These are phyloP conservation scores for Diabrotica virgifera DNA, from an alignment of 1,140 invertebrate species.

Conservation along the genomic window DNA sequence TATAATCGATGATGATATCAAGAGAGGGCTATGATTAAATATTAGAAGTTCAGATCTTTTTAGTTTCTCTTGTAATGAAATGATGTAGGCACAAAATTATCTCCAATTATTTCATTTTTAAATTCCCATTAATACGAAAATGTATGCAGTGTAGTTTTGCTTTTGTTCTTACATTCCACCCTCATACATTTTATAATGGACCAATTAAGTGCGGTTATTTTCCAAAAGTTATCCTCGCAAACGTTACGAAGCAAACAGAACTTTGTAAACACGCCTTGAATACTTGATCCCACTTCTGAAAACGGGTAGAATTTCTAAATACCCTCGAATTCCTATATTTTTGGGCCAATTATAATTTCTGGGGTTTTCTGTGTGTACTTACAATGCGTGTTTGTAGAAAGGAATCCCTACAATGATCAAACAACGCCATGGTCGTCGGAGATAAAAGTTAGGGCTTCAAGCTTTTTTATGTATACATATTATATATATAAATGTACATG, in stretches of 20 bases:
- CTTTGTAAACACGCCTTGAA: conserved; percentile 2
- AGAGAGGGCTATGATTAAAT: too few species aligned
- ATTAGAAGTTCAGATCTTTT: too few species aligned
- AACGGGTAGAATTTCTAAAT: conserved; percentile 8
- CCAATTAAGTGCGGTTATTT: conserved; percentile 2
- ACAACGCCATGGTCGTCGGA: neutral
- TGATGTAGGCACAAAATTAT: too few species aligned
- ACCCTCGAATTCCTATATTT: neutral
- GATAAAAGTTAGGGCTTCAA: too few species aligned
- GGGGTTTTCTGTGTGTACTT: neutral
- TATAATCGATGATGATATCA: too few species aligned
- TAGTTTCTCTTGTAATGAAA: too few species aligned
- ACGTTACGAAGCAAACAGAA: neutral
- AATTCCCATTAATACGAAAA: too few species aligned
- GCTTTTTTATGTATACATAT: too few species aligned
- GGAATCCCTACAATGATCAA: conserved; percentile 6
- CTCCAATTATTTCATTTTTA: too few species aligned
- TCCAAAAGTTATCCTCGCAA: neutral
- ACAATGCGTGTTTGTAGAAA: neutral
- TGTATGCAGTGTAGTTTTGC: too few species aligned
- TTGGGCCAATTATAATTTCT: conserved; percentile 10
- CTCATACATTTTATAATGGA: neutral
- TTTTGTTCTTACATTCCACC: too few species aligned
- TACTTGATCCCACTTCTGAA: neutral
- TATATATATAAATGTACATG: too few species aligned